Percentiles rank a stretch among this genome's conserved stretches.
Conservation (phyloP, 2,888 invertebrate genomes). For the Epirrita christyi region DNA sequence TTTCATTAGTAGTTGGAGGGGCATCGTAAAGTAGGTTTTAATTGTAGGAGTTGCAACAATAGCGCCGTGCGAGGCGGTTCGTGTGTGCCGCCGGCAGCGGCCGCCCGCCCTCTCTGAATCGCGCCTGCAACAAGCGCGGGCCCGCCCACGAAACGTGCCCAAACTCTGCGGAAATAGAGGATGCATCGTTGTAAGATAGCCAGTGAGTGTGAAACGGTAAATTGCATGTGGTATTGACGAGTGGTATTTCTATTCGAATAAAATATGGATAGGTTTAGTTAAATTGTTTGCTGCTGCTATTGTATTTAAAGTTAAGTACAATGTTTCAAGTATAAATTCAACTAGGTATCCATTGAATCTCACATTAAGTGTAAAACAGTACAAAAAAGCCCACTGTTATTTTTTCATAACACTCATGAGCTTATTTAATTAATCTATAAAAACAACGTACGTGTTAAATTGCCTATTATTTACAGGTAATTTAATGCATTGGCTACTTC, state of each 20-base stretch:
- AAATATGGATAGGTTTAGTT: neutral
- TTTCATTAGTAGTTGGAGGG: constrained; percentile 62
- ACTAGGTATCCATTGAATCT: too few relatives aligned
- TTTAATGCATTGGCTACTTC: too few relatives aligned
- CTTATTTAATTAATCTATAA: neutral
- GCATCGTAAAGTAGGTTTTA: constrained; percentile 68
- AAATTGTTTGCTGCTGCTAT: neutral
- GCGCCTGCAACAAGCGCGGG: constrained; percentile 57
- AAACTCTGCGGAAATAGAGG: constrained; percentile 38
- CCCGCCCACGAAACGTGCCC: constrained; percentile 51
- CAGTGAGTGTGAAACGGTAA: constrained; percentile 12
- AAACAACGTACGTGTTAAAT: neutral
- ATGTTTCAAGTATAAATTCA: too few relatives aligned
- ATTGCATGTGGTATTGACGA: constrained; percentile 11
- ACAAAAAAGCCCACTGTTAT: neutral
- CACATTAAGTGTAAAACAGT: neutral
- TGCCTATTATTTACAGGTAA: constrained; percentile 12
- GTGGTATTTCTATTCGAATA: constrained; percentile 1
- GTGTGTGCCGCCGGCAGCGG: constrained; percentile 66
- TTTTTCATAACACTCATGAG: neutral
- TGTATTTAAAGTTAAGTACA: too few relatives aligned
- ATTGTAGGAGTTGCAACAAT: constrained; percentile 72
- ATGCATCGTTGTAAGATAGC: constrained; percentile 8
- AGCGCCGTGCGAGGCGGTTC: constrained; percentile 74
- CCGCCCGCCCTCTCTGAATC: constrained; percentile 63